Conservation (phyloP, 1,140 invertebrate species). For the Conus ventricosus region DNA sequence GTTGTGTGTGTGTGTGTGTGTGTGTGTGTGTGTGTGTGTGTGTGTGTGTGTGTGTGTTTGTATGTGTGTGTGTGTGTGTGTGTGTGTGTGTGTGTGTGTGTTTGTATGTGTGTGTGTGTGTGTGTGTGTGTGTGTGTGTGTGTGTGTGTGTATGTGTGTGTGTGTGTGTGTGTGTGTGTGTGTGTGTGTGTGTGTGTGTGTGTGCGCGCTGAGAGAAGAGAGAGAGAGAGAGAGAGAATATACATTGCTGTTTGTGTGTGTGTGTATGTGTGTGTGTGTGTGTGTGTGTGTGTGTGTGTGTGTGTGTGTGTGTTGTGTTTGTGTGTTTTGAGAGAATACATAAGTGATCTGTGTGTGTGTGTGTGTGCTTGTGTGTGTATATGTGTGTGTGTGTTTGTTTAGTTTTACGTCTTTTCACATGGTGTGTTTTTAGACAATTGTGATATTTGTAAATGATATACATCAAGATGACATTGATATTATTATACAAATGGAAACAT, state of each 20-base stretch:
- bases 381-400: not conserved
- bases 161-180: not conserved
- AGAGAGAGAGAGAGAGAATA: no score
- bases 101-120: no score
- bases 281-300: not conserved
- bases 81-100: not conserved
- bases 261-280: not conserved
- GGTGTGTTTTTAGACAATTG: no score
- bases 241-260: not conserved
- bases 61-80: not conserved
- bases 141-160: not conserved
- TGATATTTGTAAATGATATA: no score
- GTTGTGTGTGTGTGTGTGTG: not conserved
- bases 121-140: not conserved
- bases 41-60: not conserved
- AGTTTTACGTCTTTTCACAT: no score
- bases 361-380: not conserved
- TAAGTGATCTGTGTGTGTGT: not conserved
- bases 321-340: no score
- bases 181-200: not conserved
- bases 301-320: not conserved
- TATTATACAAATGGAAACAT: no score
- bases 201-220: no score
- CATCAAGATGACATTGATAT: no score
- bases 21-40: not conserved